Percentiles rank a stretch among this genome's conserved stretches.
phyloP scores from a whole-genome alignment of 1,140 invertebrate species.

The Hermetia illucens region DNA sequence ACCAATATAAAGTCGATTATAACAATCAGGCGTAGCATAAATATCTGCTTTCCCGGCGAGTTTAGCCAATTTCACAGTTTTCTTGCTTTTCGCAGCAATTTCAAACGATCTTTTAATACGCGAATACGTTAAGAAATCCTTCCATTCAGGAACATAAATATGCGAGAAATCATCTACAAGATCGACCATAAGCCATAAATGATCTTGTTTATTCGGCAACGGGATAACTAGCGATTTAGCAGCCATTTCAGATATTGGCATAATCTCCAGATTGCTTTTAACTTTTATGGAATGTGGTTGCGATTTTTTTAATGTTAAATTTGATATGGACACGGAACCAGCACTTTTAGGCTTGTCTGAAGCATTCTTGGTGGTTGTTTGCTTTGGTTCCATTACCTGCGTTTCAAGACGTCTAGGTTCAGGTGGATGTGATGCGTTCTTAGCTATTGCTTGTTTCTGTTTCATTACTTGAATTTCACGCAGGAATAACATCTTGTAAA shows the following conservation, averaged over 20 bases:
- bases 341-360: no score
- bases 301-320: neutral
- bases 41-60: slow-evolving; percentile 19
- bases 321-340: no score
- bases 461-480: neutral
- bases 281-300: neutral
- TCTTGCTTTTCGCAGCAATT: slow-evolving; percentile 13
- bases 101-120: slow-evolving; percentile 4
- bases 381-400: no score
- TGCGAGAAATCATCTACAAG: slow-evolving; percentile 26
- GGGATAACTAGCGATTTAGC: slow-evolving; percentile 17
- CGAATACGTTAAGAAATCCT: slow-evolving; percentile 6
- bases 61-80: slow-evolving; percentile 22
- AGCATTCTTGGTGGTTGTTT: no score
- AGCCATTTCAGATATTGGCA: slow-evolving; percentile 11
- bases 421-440: no score
- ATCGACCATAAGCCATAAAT: slow-evolving; percentile 24
- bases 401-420: no score
- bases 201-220: slow-evolving; percentile 10
- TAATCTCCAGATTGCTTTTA: slow-evolving; percentile 18
- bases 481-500: neutral
- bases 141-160: slow-evolving; percentile 22
- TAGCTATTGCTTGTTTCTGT: no score
- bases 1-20: slow-evolving; percentile 23
- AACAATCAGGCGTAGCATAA: slow-evolving; percentile 18